Base-by-base conservation (phyloP, 2,797 vertebrate genomes). In the Anniella stebbinsi region DNA sequence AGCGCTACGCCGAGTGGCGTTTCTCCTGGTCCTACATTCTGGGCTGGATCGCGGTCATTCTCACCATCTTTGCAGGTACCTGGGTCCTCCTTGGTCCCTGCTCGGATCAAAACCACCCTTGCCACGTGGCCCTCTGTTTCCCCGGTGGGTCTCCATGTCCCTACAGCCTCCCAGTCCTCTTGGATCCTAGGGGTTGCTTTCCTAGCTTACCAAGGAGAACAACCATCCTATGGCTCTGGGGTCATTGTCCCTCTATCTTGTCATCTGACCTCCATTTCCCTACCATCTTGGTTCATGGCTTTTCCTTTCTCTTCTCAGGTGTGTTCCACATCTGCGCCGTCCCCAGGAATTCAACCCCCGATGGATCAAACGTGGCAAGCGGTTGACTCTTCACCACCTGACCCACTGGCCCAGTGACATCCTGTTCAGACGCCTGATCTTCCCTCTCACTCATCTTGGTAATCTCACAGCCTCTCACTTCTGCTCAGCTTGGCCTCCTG, bases 21-120 rank as follows among this genome's bases (percentile, higher is more conserved):
- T 98, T 98, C 89, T 98, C 98, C 60, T 98, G 98, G 98, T 98
- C 98, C 77, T 98, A 98, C 96, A 98, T 98, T 89, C 95, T 98
- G 30, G 98, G 97, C 88, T 98, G 98, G 98, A 96, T 98, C 18
- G 98, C 97, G 3, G 95, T 97, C 63, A 91, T 98, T 81, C 95
- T 98, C 91, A 96, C 96, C 15, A 95, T 98, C 90, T 96, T 96
- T 0, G 98, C 98, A 96, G 98, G 98, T 98, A 97, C 4, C 12
- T 18, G 33, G 21, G 78, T 33, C 87, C 10, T 18, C 33, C 0
- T 45, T 6, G 6, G 6, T 28, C 67, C 28, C 28, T 30, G 21
- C 1, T 1, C 13, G 12, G 23, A 28, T 18, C 2, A 1, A 38
- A 11, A 25, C 41, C 10, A 11, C 38, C 63, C 33, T 73, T 36